Conservation (phyloP, 2,797 vertebrate species). For the Halcyon leucocephala region DNA sequence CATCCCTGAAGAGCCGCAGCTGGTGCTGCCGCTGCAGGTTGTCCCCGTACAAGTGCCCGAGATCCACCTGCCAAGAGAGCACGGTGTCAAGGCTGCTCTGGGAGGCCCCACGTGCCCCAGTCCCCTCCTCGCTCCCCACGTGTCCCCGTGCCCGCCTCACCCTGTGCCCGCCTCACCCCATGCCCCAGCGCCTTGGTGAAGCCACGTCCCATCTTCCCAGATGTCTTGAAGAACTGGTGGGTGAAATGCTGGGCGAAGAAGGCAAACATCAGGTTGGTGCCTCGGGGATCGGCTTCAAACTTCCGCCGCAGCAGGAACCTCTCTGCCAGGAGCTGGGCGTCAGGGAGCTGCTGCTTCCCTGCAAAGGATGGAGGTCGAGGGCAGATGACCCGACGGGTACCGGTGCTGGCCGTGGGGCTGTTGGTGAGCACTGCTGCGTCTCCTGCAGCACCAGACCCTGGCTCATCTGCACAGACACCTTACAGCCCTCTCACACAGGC, state of each 20-base stretch:
- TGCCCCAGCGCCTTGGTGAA: conserved; percentile 93
- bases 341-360: conserved; percentile 90
- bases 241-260: conserved; percentile 99
- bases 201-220: conserved; percentile 81
- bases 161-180: conserved; percentile 82
- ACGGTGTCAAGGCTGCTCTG: fast-evolving
- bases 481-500: background rate
- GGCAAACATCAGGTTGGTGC: conserved; percentile 93
- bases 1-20: conserved; percentile 89
- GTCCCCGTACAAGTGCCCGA: conserved; percentile 91
- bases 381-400: fast-evolving
- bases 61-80: conserved; percentile 85
- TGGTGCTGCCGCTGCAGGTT: conserved; percentile 85
- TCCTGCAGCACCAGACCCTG: background rate
- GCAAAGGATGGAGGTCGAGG: background rate
- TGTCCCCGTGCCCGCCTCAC: conserved; percentile 5
- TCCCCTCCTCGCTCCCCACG: fast-evolving
- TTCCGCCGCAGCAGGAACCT: conserved; percentile 84
- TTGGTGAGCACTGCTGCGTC: fast-evolving
- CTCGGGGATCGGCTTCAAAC: conserved; percentile 89
- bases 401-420: background rate
- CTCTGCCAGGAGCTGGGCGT: conserved; percentile 80
- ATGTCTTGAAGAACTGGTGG: conserved; percentile 96
- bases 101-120: fast-evolving
- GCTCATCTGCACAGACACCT: background rate